Evolutionary conservation across 2,888 invertebrate species (phyloP).

Genomic region (Agapostemon virescens): DNA sequence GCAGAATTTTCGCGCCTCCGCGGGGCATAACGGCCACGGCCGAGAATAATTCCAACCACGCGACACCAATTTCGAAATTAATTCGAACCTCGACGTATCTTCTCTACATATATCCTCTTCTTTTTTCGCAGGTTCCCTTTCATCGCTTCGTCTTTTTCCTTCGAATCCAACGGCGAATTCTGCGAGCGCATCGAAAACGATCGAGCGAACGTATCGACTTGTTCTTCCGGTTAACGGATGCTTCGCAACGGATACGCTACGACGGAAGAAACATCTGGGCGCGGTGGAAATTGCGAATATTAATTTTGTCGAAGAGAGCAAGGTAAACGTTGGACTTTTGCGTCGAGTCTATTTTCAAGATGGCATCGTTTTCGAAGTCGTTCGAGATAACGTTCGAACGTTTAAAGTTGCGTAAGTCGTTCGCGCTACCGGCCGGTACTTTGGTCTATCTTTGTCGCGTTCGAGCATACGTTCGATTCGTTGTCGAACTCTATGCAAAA

Average conservation of each 20-base stretch:
- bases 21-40: slow-evolving; percentile 15
- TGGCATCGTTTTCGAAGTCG: background rate
- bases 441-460: background rate
- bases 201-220: too few relatives aligned
- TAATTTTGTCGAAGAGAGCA: background rate
- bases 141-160: background rate
- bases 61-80: slow-evolving; percentile 10
- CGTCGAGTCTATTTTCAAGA: background rate
- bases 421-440: background rate
- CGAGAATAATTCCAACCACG: slow-evolving; percentile 22
- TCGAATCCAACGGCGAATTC: background rate
- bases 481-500: background rate
- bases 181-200: too few relatives aligned
- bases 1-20: slow-evolving; percentile 42
- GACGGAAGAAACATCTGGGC: background rate
- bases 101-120: too few relatives aligned
- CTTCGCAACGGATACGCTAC: too few relatives aligned
- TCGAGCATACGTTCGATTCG: background rate
- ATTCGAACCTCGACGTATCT: slow-evolving; percentile 19
- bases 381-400: background rate
- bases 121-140: background rate
- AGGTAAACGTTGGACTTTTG: background rate
- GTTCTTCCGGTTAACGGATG: background rate
- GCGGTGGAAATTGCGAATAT: background rate
- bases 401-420: background rate